Evolutionary conservation across 2,113 vertebrate genomes (phyloP).

Genomic region (Grus americana): DNA sequence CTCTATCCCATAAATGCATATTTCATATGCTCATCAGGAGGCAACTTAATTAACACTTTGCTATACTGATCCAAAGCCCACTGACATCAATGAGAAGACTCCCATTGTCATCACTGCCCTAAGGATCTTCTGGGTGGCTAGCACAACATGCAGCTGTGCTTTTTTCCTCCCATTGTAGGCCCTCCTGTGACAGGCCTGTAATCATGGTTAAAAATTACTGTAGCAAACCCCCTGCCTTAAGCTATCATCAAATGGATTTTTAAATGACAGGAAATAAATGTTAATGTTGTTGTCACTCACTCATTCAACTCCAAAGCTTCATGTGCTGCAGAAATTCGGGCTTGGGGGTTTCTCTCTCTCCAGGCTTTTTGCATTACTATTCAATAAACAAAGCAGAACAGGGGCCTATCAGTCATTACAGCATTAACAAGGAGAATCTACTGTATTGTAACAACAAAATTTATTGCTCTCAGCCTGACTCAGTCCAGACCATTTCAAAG

Average conservation of each 20-base stretch:
- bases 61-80: neutral
- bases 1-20: neutral
- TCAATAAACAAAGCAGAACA: slow-evolving; percentile 54
- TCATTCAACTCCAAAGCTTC: slow-evolving; percentile 98
- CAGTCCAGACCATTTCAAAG: neutral
- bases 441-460: neutral
- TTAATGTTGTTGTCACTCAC: slow-evolving; percentile 78
- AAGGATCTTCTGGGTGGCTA: neutral
- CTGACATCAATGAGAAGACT: neutral
- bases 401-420: slow-evolving; percentile 35
- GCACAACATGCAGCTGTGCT: neutral
- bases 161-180: neutral
- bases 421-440: neutral
- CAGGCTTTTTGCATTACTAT: slow-evolving; percentile 99
- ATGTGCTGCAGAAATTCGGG: slow-evolving; percentile 95
- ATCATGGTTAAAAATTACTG: neutral
- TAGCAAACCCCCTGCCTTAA: neutral
- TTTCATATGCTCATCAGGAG: neutral
- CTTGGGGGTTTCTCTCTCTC: slow-evolving; percentile 98
- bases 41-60: neutral
- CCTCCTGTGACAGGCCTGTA: neutral
- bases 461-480: neutral
- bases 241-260: neutral
- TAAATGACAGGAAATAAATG: slow-evolving; percentile 12
- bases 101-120: neutral